Conservation (phyloP, 2,113 vertebrate species). For the Heterotis niloticus region DNA sequence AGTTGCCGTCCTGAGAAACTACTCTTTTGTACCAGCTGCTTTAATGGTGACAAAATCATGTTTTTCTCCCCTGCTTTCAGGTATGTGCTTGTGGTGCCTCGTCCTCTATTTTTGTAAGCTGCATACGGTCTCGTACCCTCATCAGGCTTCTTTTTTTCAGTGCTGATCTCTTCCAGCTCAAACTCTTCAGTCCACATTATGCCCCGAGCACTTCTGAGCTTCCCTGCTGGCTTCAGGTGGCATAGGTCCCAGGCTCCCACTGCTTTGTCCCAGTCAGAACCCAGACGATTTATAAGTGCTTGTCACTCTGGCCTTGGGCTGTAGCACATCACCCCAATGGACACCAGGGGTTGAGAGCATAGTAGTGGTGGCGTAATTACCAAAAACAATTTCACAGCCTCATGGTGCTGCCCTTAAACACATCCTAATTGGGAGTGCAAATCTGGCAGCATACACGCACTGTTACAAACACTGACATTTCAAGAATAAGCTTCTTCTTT, state of each 20-base stretch:
- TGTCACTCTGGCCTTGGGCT: slow-evolving; percentile 37
- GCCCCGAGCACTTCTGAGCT: neutral
- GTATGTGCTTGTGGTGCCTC: neutral
- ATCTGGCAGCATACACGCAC: slow-evolving; percentile 64
- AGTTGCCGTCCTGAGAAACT: too few relatives aligned
- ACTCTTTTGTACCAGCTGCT: too few relatives aligned
- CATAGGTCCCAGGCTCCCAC: neutral
- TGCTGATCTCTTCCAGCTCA: too few relatives aligned
- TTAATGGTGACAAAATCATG: too few relatives aligned
- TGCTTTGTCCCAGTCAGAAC: slow-evolving; percentile 32
- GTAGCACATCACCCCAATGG: neutral
- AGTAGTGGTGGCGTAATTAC: slow-evolving; percentile 48
- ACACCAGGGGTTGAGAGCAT: slow-evolving; percentile 54
- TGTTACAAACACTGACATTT: slow-evolving; percentile 63
- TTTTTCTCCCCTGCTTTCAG: too few relatives aligned
- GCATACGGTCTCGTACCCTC: too few relatives aligned
- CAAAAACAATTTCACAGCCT: slow-evolving; percentile 69
- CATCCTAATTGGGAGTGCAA: slow-evolving; percentile 58
- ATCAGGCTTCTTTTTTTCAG: neutral
- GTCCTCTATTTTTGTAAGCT: slow-evolving; percentile 30
- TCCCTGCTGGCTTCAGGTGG: neutral
- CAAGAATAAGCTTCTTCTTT: slow-evolving; percentile 67
- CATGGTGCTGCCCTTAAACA: slow-evolving; percentile 64
- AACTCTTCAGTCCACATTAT: neutral
- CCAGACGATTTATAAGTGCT: slow-evolving; percentile 68